Base-by-base conservation (phyloP, 1,140 invertebrate genomes). In the Hesperophylax magnus region DNA sequence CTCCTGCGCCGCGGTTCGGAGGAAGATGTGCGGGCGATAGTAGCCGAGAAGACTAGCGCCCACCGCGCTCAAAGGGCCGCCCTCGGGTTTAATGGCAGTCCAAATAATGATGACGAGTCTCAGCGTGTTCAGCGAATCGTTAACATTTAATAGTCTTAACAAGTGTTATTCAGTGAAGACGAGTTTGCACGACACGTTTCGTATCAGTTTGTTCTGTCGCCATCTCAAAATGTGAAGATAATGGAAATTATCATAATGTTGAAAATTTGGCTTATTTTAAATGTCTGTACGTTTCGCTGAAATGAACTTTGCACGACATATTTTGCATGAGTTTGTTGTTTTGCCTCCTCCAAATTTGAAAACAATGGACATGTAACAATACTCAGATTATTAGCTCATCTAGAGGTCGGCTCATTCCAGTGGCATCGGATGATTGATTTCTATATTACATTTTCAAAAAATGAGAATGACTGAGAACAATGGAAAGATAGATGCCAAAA, bases 71-170 rank as follows among this genome's bases (percentile, higher is more conserved):
- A 54, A 54, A 18, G 22, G 63, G 63, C 47, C 53, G 6, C 18
- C 14, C 18, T 14, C 8, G 15, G 15, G 24, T 71, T 52, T 72
- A 72, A 72, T 20, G 69, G 24, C 69, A 53, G 69, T 52, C 47
- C 22, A 72, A 72, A 72, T 27, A 72, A 72, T 54, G 47, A 72
- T 20, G 18, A 20, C 56, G 69, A 17, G 69, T 24, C 52, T 27
- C 63, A n/a, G 39, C 39, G 18, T 54, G 18, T 22, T 20, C 20
- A 14, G 1, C 31, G 47, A 72, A 24, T 22, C 47, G 69, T 20
- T 17, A 24, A 72, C 4, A 53, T 72, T 24, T 72, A 72, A 53
- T 72, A 47, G 47, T 6, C 27, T 53, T 54, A 54, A 24, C 34
- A 52, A 20, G 67, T 54, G 31, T 53, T 11, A 27, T 54, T 53